phyloP scores from a whole-genome alignment of 2,797 vertebrate genomes.

The Anas flavirostris region DNA sequence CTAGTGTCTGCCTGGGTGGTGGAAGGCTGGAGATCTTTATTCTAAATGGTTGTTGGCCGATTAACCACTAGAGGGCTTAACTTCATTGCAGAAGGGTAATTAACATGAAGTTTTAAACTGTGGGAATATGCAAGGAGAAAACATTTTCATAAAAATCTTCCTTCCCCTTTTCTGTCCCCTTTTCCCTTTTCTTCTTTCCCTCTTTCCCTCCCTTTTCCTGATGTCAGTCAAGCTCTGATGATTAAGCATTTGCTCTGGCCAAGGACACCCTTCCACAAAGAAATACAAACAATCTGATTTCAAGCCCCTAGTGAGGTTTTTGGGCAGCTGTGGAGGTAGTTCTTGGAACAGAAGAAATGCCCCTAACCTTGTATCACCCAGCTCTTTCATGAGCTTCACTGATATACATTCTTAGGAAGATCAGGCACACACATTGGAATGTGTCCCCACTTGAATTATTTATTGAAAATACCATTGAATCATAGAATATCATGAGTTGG shows the following conservation, averaged over 20 bases:
- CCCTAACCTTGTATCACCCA: rapidly evolving
- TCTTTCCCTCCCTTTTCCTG: background rate
- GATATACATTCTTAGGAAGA: background rate
- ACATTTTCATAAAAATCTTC: background rate
- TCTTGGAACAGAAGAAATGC: background rate
- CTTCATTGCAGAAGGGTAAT: background rate
- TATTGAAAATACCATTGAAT: background rate
- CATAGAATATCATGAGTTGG: no score
- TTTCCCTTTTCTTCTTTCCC: no score
- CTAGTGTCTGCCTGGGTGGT: background rate
- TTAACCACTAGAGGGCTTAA: slow-evolving; percentile 51
- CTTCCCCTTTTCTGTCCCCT: no score
- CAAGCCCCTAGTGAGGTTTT: background rate
- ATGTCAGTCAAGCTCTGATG: background rate
- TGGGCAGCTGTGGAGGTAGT: background rate
- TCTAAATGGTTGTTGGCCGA: background rate
- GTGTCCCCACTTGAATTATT: background rate
- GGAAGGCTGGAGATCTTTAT: background rate
- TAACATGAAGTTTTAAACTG: background rate
- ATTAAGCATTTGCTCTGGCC: background rate
- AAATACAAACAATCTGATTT: background rate
- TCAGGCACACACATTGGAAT: background rate
- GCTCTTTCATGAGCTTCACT: background rate
- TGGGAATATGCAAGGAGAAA: background rate
- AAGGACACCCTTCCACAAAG: background rate